Conservation (phyloP, 2,797 vertebrate species). For the Macropus fuliginosus region DNA sequence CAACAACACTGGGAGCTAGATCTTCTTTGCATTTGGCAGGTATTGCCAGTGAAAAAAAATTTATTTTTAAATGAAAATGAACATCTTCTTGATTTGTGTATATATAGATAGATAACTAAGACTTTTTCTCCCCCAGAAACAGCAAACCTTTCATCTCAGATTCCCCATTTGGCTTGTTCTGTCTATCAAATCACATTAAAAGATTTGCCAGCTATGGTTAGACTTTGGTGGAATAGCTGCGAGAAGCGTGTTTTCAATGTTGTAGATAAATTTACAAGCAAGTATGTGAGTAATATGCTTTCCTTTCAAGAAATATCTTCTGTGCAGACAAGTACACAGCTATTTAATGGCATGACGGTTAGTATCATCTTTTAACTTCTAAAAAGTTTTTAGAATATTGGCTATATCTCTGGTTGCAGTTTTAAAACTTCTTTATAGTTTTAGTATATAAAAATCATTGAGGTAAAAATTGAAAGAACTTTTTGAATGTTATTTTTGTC, state of each 20-base stretch:
- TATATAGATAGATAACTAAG: constrained; percentile 22
- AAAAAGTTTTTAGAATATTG: constrained; percentile 51
- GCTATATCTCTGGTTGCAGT: constrained; percentile 14
- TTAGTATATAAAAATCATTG: background rate
- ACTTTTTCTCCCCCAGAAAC: constrained; percentile 83
- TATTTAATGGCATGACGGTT: constrained; percentile 97
- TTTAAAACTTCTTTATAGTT: background rate
- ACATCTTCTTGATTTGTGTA: background rate
- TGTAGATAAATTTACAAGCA: constrained; percentile 96
- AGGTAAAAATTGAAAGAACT: background rate
- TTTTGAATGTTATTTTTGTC: background rate
- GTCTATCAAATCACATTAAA: constrained; percentile 96
- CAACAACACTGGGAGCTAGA: background rate
- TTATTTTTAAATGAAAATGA: constrained; percentile 47
- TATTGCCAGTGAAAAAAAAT: background rate
- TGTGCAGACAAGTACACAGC: constrained; percentile 94
- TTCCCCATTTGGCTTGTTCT: constrained; percentile 95
- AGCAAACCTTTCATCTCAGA: constrained; percentile 87
- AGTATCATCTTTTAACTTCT: constrained; percentile 78
- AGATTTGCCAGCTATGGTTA: constrained; percentile 97
- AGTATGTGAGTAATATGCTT: constrained; percentile 93
- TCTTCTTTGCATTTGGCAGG: background rate
- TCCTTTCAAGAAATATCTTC: constrained; percentile 96
- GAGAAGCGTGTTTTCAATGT: constrained; percentile 95
- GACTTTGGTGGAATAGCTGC: constrained; percentile 98